Evolutionary conservation across 2,888 invertebrate species (phyloP).

Genomic region (Cenopis cana): DNA sequence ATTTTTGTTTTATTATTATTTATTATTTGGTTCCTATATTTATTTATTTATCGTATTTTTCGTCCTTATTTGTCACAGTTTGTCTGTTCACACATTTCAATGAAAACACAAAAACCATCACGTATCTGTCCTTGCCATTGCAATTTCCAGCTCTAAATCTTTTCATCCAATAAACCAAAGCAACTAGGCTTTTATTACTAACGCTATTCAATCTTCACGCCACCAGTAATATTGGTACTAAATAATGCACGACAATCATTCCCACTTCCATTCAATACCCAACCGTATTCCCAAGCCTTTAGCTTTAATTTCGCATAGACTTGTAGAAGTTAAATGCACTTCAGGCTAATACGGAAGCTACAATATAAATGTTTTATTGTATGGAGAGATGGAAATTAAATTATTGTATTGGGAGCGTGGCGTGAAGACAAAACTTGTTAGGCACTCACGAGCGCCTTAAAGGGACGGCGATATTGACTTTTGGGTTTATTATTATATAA

Average conservation of each 20-base stretch:
- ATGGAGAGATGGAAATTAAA: constrained; percentile 42
- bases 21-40: too few relatives aligned
- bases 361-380: constrained; percentile 46
- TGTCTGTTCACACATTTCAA: too few relatives aligned
- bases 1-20: too few relatives aligned
- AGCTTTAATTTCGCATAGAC: not conserved
- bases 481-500: constrained; percentile 14
- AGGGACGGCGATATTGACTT: not conserved
- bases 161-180: constrained; percentile 3
- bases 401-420: constrained; percentile 41
- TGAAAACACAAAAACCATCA: too few relatives aligned
- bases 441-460: constrained; percentile 21
- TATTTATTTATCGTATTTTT: too few relatives aligned
- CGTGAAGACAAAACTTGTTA: constrained; percentile 39
- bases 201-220: constrained; percentile 37
- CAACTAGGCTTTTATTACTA: constrained; percentile 23
- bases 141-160: not conserved
- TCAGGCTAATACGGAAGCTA: constrained; percentile 46
- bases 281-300: not conserved
- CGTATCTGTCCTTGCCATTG: not conserved
- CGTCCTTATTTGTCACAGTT: too few relatives aligned
- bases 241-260: constrained; percentile 43
- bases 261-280: not conserved
- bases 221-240: constrained; percentile 46
- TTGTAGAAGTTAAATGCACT: constrained; percentile 31